A percentile compares a stretch with the other conserved stretches of the same genome.
Evolutionary conservation across 2,113 vertebrate genomes (phyloP).

Genomic region (Myotis davidii): DNA sequence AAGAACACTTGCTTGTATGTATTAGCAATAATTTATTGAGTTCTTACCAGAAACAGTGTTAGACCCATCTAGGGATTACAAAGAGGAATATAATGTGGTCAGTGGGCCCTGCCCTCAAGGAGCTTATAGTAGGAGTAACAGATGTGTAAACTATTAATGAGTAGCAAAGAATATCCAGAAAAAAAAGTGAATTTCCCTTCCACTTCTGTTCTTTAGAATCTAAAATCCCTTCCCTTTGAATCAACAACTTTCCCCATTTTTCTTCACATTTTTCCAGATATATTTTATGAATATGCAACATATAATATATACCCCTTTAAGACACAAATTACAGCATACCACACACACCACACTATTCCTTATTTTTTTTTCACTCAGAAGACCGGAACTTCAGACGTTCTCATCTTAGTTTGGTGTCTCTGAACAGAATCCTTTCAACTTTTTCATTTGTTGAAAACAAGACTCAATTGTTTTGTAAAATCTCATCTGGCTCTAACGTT

Average conservation of each 20-base stretch:
- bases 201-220: not conserved
- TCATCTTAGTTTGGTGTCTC: not conserved
- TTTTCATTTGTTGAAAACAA: slow-evolving; percentile 8
- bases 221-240: slow-evolving; percentile 30
- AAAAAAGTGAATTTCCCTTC: not conserved
- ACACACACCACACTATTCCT: not conserved
- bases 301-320: not conserved
- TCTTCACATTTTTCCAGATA: not conserved
- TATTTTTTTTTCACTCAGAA: not conserved
- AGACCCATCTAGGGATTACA: not conserved
- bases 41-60: slow-evolving; percentile 5
- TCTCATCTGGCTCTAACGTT: not conserved
- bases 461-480: not conserved
- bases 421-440: not conserved
- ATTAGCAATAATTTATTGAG: not conserved
- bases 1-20: not conserved
- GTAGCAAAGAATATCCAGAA: not conserved
- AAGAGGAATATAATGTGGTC: not conserved
- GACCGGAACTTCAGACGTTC: not conserved
- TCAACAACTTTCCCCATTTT: not conserved
- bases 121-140: not conserved
- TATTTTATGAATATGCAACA: not conserved
- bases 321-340: not conserved
- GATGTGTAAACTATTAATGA: not conserved
- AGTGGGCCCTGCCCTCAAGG: not conserved